Percentiles rank a stretch among this genome's conserved stretches.
Evolutionary conservation across 2,113 vertebrate genomes (phyloP).

Genomic region (Cheilinus undulatus): DNA sequence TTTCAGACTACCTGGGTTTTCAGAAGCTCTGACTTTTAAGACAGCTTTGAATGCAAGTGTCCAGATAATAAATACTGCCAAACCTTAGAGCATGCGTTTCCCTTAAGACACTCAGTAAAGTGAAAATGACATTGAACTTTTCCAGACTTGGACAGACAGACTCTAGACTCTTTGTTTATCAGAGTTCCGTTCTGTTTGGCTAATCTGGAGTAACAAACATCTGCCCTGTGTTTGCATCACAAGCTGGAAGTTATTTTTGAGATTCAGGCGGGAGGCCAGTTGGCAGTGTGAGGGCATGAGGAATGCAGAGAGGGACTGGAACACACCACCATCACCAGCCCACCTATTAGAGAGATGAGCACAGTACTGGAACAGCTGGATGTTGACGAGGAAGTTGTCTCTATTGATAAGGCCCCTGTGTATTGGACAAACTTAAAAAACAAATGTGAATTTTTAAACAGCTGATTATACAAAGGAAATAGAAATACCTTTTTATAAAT

Average conservation of each 20-base stretch:
- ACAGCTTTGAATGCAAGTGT: no score
- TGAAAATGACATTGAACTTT: no score
- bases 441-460: neutral
- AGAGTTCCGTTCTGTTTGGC: neutral
- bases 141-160: no score
- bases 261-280: conserved; percentile 45
- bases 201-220: conserved; percentile 48
- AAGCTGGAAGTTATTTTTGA: conserved; percentile 54
- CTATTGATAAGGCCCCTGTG: no score
- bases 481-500: no score
- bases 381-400: neutral
- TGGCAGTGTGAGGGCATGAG: conserved; percentile 44
- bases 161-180: no score
- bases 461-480: no score
- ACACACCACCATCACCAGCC: conserved; percentile 25
- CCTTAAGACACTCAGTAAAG: no score
- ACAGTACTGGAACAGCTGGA: conserved; percentile 24
- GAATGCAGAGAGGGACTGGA: conserved; percentile 50
- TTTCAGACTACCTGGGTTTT: no score
- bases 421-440: neutral
- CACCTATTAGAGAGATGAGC: conserved; percentile 34
- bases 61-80: no score
- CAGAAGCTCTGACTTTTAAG: no score
- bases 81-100: no score
- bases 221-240: conserved; percentile 41